phyloP scores from a whole-genome alignment of 2,888 invertebrate genomes.

The Cephonodes hylas region DNA sequence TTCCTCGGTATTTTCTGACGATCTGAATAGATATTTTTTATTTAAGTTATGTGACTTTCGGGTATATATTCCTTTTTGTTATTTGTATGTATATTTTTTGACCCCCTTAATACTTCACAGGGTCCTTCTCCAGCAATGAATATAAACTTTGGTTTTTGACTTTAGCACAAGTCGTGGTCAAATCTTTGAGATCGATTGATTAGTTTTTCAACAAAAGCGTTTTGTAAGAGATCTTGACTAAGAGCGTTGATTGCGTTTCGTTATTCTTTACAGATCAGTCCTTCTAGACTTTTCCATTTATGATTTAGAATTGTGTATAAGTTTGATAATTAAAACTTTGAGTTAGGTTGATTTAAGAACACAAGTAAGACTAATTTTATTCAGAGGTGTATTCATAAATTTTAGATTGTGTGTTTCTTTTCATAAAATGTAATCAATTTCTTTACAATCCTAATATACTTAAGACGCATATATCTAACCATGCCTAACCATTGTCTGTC shows the following conservation, averaged over 20 bases:
- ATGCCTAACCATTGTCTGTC: too few species aligned
- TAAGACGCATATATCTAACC: too few species aligned
- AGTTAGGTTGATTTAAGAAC: background rate
- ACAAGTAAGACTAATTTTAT: background rate
- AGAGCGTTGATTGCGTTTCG: background rate
- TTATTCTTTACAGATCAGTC: background rate
- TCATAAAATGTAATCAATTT: too few species aligned
- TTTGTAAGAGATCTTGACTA: background rate
- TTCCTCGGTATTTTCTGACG: too few species aligned
- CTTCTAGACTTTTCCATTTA: background rate
- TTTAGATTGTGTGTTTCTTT: too few species aligned
- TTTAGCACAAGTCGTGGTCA: background rate
- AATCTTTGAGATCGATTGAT: background rate
- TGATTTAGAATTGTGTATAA: background rate
- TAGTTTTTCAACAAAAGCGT: conserved; percentile 5
- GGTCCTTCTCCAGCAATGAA: background rate
- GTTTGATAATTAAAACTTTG: background rate
- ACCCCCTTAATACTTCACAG: background rate
- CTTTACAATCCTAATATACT: too few species aligned
- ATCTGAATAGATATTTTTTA: too few species aligned
- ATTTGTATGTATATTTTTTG: background rate
- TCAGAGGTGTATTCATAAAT: background rate
- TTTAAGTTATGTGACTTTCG: too few species aligned
- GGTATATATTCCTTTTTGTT: too few species aligned
- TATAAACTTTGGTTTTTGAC: background rate